These are phyloP conservation scores for Dascillus cervinus DNA, from an alignment of 2,888 invertebrate genomes.

Conservation along the genomic window DNA sequence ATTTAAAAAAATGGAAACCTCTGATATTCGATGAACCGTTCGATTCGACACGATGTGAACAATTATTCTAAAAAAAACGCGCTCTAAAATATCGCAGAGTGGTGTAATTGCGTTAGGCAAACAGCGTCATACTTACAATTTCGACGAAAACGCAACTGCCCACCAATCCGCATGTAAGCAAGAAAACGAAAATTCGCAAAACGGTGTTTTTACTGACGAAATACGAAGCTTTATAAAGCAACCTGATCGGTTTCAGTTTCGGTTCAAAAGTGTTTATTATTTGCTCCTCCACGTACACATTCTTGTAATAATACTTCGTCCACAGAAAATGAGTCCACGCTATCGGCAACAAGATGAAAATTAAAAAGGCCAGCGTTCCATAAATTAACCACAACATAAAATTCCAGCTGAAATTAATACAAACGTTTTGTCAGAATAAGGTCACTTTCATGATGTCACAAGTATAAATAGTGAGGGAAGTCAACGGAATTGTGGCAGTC, in stretches of 20 bases:
- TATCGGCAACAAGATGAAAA: conserved; percentile 56
- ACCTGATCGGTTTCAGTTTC: conserved; percentile 43
- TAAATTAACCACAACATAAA: conserved; percentile 40
- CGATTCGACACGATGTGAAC: no score
- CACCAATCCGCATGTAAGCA: conserved; percentile 57
- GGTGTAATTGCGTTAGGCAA: no score
- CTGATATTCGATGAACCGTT: no score
- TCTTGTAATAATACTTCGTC: conserved; percentile 46
- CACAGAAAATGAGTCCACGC: conserved; percentile 73
- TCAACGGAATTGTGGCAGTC: no score
- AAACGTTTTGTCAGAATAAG: no score
- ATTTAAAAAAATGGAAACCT: no score
- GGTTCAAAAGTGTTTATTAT: conserved; percentile 53
- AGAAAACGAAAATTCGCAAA: conserved; percentile 57
- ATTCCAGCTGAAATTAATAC: conserved; percentile 16
- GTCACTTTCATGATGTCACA: no score
- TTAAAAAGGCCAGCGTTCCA: conserved; percentile 40
- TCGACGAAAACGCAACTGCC: conserved; percentile 59
- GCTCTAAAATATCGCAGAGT: no score
- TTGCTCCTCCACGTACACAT: conserved; percentile 35
- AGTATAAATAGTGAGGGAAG: no score
- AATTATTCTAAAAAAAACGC: no score
- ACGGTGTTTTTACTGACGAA: conserved; percentile 55
- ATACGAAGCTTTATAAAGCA: conserved; percentile 55
- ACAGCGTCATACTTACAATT: conserved; percentile 48